Percentiles rank a stretch among this genome's conserved stretches.
Conservation (phyloP, 1,140 invertebrate species). For the Drosophila mayri region DNA sequence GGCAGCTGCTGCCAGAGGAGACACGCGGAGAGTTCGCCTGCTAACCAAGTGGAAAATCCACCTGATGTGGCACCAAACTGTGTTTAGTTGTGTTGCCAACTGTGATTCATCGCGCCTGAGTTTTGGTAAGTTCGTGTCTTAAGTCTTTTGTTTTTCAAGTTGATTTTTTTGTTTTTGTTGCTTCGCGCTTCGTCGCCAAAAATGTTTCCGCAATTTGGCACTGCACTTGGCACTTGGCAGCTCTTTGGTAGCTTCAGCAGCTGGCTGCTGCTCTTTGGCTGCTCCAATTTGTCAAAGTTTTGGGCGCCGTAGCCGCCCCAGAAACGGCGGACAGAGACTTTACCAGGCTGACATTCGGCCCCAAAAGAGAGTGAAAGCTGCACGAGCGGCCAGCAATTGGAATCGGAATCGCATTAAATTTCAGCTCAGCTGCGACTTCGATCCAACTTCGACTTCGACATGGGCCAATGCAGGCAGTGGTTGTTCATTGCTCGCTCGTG, state of each 20-base stretch:
- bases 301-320: constrained; percentile 31
- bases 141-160: constrained; percentile 66
- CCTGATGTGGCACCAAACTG: constrained; percentile 40
- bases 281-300: constrained; percentile 67
- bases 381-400: constrained; percentile 44
- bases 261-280: constrained; percentile 28
- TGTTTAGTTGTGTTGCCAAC: constrained; percentile 11
- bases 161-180: constrained; percentile 24
- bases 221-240: constrained; percentile 63
- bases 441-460: constrained; percentile 62
- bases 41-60: constrained; percentile 54
- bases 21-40: constrained; percentile 8
- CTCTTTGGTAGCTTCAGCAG: constrained; percentile 21
- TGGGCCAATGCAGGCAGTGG: constrained; percentile 65
- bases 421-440: constrained; percentile 76
- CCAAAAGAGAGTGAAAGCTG: constrained; percentile 80
- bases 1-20: constrained; percentile 18
- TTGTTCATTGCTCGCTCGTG: constrained; percentile 74
- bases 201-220: constrained; percentile 74
- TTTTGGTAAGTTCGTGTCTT: constrained; percentile 71
- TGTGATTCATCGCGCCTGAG: constrained; percentile 38
- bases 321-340: constrained; percentile 24
- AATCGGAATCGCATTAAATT: constrained; percentile 65
- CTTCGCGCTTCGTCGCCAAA: constrained; percentile 54
- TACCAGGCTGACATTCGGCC: constrained; percentile 70